Conservation (phyloP, 2,113 vertebrate species). For the Aix galericulata region DNA sequence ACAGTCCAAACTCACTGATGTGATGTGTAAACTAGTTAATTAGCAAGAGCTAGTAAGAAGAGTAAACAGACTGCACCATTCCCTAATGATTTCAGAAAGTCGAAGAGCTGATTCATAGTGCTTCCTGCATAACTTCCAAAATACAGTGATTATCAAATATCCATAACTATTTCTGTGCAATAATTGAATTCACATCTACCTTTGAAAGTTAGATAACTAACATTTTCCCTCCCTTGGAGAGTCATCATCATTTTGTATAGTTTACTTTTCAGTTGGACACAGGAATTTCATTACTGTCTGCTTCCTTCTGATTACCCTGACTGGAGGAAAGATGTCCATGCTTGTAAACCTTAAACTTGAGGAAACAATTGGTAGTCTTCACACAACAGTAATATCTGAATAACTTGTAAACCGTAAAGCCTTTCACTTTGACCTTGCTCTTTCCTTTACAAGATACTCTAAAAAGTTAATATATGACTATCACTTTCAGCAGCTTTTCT, state of each 20-base stretch:
- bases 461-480: neutral
- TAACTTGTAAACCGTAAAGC: neutral
- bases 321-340: neutral
- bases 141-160: neutral
- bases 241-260: neutral
- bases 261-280: neutral
- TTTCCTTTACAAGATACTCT: neutral
- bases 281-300: neutral
- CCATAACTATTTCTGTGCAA: neutral
- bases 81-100: neutral
- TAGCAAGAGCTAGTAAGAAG: neutral
- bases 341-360: neutral
- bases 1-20: neutral
- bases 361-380: neutral
- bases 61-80: neutral
- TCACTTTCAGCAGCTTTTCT: neutral
- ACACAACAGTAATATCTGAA: neutral
- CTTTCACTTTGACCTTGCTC: neutral
- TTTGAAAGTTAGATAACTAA: neutral
- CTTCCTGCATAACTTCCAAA: neutral
- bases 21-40: neutral
- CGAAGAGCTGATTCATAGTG: neutral
- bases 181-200: neutral
- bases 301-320: neutral
- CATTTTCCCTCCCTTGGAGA: neutral